phyloP scores from a whole-genome alignment of 2,113 vertebrate genomes.

The Nibea coibor region DNA sequence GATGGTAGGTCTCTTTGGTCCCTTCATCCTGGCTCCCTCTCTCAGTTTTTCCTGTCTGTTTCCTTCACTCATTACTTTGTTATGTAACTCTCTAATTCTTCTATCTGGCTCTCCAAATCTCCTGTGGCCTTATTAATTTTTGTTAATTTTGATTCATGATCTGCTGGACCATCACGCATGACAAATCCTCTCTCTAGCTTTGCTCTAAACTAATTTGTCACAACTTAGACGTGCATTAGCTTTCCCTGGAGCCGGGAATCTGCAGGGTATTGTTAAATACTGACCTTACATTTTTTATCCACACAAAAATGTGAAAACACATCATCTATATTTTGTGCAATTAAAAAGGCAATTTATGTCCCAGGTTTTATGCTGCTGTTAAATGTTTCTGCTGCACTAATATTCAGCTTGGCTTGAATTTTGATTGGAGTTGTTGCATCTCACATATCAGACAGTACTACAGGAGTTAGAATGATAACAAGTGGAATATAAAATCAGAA shows the following conservation, averaged over 20 bases:
- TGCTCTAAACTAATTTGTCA: constrained; percentile 8
- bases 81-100: not conserved
- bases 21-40: not conserved
- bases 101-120: constrained; percentile 10
- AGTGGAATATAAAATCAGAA: not conserved
- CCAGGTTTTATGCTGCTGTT: not conserved
- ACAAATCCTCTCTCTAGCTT: constrained; percentile 1
- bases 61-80: not conserved
- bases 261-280: not conserved
- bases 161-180: constrained; percentile 14
- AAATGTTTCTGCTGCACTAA: constrained; percentile 6
- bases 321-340: not conserved
- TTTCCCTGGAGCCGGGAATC: not conserved
- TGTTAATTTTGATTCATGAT: constrained; percentile 24
- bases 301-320: not conserved
- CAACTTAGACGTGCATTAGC: not conserved
- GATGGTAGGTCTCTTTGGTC: constrained; percentile 88
- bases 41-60: not conserved
- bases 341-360: not conserved
- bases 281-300: not conserved
- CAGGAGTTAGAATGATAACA: not conserved
- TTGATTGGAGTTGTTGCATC: not conserved
- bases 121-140: constrained; percentile 4
- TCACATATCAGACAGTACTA: not conserved
- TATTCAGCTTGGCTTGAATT: not conserved